A percentile compares a stretch with the other conserved stretches of the same genome.
phyloP scores from a whole-genome alignment of 2,888 invertebrate genomes.

The Dynastes hyllus region DNA sequence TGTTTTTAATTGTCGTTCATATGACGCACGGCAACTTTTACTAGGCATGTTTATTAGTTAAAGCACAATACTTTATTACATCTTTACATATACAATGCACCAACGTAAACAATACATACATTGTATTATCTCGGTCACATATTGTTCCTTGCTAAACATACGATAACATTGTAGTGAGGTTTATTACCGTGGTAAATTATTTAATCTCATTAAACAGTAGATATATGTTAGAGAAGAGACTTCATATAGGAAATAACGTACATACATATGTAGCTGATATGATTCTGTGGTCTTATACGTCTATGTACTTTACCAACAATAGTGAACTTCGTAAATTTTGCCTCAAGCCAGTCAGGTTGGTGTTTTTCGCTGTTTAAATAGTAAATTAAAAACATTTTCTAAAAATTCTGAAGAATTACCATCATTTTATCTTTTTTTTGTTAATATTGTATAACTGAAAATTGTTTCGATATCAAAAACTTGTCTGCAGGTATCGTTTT shows the following conservation, averaged over 20 bases:
- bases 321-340: neutral
- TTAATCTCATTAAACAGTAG: slow-evolving; percentile 31
- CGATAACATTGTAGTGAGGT: slow-evolving; percentile 34
- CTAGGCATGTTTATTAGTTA: neutral
- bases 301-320: neutral
- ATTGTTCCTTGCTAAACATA: slow-evolving; percentile 32
- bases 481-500: neutral
- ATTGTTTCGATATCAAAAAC: neutral
- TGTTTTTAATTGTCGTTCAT: neutral
- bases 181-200: slow-evolving; percentile 23
- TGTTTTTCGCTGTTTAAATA: neutral
- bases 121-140: slow-evolving; percentile 17
- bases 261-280: neutral
- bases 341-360: neutral
- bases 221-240: slow-evolving; percentile 1
- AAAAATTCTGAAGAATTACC: no score
- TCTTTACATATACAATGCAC: slow-evolving; percentile 15
- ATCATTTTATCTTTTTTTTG: neutral
- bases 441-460: neutral
- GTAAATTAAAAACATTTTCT: neutral
- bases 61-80: slow-evolving; percentile 19
- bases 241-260: slow-evolving; percentile 27
- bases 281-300: neutral
- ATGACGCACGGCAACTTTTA: slow-evolving; percentile 1
- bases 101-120: slow-evolving; percentile 15